Evolutionary conservation across 2,888 invertebrate genomes (phyloP), one percentile per base, ranked within the genome.

Genomic region (Mesorhabditis belari): DNA sequence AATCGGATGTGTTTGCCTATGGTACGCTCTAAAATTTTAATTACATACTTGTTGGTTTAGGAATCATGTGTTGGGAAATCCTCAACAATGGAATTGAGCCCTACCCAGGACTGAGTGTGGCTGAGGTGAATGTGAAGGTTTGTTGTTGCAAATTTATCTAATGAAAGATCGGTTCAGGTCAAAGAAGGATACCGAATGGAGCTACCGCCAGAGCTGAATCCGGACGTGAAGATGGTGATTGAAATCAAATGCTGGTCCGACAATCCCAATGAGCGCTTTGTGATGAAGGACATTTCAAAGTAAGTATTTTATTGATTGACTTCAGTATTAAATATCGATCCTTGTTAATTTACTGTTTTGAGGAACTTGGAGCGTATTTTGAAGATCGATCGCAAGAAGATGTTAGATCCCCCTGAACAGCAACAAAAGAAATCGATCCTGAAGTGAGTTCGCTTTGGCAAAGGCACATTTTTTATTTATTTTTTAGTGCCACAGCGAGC

Each of bases 31-130:
- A n/a, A n/a, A n/a, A n/a, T n/a, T n/a, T n/a, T n/a, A n/a, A n/a
- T n/a, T n/a, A n/a, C n/a, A n/a, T n/a, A n/a, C n/a, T n/a, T n/a
- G n/a, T n/a, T n/a, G n/a, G n/a, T n/a, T n/a, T n/a, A n/a, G n/a
- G 67, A 27, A 63, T 70, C 49, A 60, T 70, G 65, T 54, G 62
- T 27, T 73, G 70, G 68, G 66, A 73, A 52, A 73, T 73, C 24
- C 67, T 57, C 28, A 58, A 59, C 23, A 66, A 74, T 28, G 74
- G 71, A 4, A 62, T 61, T 19, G 73, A 74, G 35, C 74, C 74
- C n/a, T 74, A 74, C 57, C 70, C 71, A 24, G 71, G 67, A 3
- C 67, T 72, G 74, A 69, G 65, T 3, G 58, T 67, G 9, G 62
- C 65, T n/a, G 71, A 73, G 51, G 71, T 70, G n/a, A 61, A 58